These are phyloP conservation scores for Steatocranus sp. DNA, from an alignment of 2,797 vertebrate species.

Conservation along the genomic window DNA sequence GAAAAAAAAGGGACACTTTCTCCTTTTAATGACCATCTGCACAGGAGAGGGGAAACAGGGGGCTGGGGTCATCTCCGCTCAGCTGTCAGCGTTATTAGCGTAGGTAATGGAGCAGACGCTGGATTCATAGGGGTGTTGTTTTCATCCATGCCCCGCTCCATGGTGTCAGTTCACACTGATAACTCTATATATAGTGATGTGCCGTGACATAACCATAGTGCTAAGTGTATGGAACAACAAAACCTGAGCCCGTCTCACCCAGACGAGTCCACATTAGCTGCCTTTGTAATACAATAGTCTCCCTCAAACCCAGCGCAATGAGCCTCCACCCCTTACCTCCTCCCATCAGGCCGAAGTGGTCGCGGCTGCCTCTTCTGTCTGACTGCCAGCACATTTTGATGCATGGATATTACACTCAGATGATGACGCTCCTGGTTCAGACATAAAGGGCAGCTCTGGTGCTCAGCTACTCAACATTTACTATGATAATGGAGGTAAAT, in stretches of 20 bases:
- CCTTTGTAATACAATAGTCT: constrained; percentile 73
- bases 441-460: constrained; percentile 54
- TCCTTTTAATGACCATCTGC: constrained; percentile 99
- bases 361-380: constrained; percentile 81
- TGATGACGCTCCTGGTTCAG: constrained; percentile 46
- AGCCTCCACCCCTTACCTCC: constrained; percentile 41
- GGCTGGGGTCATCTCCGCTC: constrained; percentile 98
- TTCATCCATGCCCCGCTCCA: constrained; percentile 86
- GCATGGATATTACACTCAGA: constrained; percentile 55
- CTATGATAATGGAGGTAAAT: constrained; percentile 68
- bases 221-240: constrained; percentile 88
- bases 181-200: constrained; percentile 97
- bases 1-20: constrained; percentile 93
- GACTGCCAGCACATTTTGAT: constrained; percentile 87
- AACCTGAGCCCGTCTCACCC: constrained; percentile 74
- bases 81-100: constrained; percentile 99
- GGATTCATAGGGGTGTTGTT: constrained; percentile 93
- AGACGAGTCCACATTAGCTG: constrained; percentile 82
- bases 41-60: constrained; percentile 96
- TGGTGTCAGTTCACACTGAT: constrained; percentile 93
- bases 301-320: constrained; percentile 52
- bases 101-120: constrained; percentile 99
- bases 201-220: constrained; percentile 76
- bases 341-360: constrained; percentile 70
- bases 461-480: constrained; percentile 63